Conservation (phyloP, 2,888 invertebrate genomes). For the Drosophila rubida region DNA sequence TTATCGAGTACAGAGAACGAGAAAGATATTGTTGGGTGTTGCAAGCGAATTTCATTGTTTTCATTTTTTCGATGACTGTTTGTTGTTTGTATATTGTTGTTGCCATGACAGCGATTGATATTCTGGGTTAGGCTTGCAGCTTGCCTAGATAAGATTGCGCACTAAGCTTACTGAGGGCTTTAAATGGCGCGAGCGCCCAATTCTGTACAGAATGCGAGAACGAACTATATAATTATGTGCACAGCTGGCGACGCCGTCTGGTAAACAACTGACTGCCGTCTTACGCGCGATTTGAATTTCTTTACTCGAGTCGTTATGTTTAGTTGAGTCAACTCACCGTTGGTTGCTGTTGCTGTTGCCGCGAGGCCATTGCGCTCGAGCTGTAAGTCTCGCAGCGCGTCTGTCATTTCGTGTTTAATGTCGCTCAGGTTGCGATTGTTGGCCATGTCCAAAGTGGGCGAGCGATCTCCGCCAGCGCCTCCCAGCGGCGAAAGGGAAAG, state of each 20-base stretch:
- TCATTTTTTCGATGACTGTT: slow-evolving; percentile 41
- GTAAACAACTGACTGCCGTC: slow-evolving; percentile 45
- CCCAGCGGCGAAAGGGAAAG: slow-evolving; percentile 50
- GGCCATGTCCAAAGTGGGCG: slow-evolving; percentile 87
- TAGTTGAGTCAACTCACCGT: slow-evolving; percentile 51
- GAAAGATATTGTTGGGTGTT: neutral
- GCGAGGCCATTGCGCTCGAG: slow-evolving; percentile 50
- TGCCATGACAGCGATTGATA: slow-evolving; percentile 65
- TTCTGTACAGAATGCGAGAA: slow-evolving; percentile 9
- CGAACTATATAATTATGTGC: slow-evolving; percentile 36
- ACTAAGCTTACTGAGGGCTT: slow-evolving; percentile 43
- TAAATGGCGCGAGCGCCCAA: slow-evolving; percentile 30
- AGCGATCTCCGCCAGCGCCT: slow-evolving; percentile 75
- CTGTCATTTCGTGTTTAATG: slow-evolving; percentile 87
- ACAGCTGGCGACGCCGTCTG: slow-evolving; percentile 55
- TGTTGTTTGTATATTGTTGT: slow-evolving; percentile 40
- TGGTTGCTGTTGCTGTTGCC: slow-evolving; percentile 25
- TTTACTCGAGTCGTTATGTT: neutral
- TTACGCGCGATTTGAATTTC: neutral
- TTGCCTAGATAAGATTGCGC: slow-evolving; percentile 64
- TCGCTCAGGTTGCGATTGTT: slow-evolving; percentile 88
- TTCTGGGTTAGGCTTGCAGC: slow-evolving; percentile 23
- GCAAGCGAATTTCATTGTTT: slow-evolving; percentile 12
- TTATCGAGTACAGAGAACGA: neutral
- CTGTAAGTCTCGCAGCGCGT: slow-evolving; percentile 85